Evolutionary conservation across 1,140 invertebrate genomes (phyloP), one percentile per base, ranked within the genome.

Genomic region (Samia ricini): DNA sequence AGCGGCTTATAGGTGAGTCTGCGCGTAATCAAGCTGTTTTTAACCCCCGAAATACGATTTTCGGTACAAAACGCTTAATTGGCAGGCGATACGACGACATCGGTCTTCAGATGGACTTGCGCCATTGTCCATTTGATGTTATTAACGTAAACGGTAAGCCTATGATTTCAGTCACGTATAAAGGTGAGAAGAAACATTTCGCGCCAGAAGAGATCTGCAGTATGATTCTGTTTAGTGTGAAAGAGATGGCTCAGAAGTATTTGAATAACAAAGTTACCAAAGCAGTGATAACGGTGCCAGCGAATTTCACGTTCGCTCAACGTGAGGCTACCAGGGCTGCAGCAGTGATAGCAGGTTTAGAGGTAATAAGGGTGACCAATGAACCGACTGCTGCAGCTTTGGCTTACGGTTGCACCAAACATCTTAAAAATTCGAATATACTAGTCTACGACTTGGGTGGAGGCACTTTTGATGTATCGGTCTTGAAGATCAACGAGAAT

Each of bases 391-490:
- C 95, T 2, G 94, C 95, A 0, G 94, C 94, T 12, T 82, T 95
- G 2, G 94, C 94, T 15, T 95, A 95, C 75, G 94, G 94, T 8
- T 81, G 95, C 2, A 94, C 94, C 68, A 94, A 93, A 66, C 93
- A 94, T 22, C 76, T 93, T 2, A 90, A 93, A 91, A 94, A 95
- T 0, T 91, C 92, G 55, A 93, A 92, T 56, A 89, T 94, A 26
- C 78, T 92, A 0, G 92, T 94, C 29, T 94, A 93, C 69, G 93
- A 94, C 74, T 77, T 94, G 19, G 94, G 94, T 4, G 93, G 93
- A 15, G 93, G 93, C 4, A 94, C 93, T 21, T 93, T 94, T 23
- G 96, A 97, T 84, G 95, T 97, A 0, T 96, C 95, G 0, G 92
- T 97, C 56, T 74, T 97, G 10, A 93, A 92, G 5, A 95, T 97